Base-by-base conservation (phyloP, 2,888 invertebrate genomes). In the Homarus gammarus region DNA sequence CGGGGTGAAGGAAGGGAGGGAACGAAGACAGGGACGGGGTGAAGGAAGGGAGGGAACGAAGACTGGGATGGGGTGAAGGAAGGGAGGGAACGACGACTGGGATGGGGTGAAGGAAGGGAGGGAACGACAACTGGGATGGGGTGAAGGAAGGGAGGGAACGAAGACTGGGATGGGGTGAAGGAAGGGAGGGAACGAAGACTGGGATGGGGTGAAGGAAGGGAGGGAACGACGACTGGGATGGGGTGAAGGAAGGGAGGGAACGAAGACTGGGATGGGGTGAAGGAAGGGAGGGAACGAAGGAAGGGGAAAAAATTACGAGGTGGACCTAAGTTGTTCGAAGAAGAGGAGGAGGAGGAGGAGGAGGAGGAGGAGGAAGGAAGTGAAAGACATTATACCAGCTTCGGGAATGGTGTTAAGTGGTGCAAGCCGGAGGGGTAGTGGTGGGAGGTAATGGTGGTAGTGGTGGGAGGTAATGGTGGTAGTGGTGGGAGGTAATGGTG, bases 231-330 rank as follows among this genome's bases (percentile, higher is more conserved):
- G 5, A 70, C 0, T 36, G 1, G 15, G n/a, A n/a, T 2, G 40
- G 38, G 36, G 56, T 36, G 68, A 31, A 78, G 49, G 36, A 33
- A 36, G 61, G 33, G 36, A 33, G n/a, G n/a, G 79, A 61, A 10
- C 31, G 33, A 51, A 51, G 49, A n/a, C 18, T 18, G 78, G 12
- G 79, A 12, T 6, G 5, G 56, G 18, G 31, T n/a, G n/a, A 12
- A 61, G 38, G 36, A 79, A 27, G 36, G 22, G 49, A 33, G 73
- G 73, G n/a, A 72, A n/a, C n/a, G n/a, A n/a, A 73, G n/a, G n/a
- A 73, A 15, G 38, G 2, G 73, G 38, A 40, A 22, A 72, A 1
- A 8, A 38, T 36, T 70, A 15, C 18, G 56, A 2, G 22, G 15
- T 33, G 38, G 6, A 73, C 12, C 31, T 10, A 18, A 36, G 36